A percentile compares a stretch with the other conserved stretches of the same genome.
phyloP scores from a whole-genome alignment of 1,140 invertebrate genomes.

The Drosophila rufa region DNA sequence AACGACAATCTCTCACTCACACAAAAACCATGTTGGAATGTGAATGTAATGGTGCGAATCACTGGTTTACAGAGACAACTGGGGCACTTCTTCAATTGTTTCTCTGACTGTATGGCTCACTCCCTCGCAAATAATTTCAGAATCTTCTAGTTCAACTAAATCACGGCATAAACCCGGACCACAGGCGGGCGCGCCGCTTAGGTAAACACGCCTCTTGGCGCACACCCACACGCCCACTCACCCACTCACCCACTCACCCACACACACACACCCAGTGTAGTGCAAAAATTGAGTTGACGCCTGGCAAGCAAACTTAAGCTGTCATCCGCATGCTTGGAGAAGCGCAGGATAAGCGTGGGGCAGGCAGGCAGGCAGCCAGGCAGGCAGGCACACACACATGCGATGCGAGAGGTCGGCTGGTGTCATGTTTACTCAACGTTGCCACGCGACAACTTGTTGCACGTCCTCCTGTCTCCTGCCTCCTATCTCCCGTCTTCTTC shows the following conservation, averaged over 20 bases:
- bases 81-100: neutral
- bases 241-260: neutral
- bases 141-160: conserved; percentile 30
- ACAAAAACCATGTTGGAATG: too few species aligned
- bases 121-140: conserved; percentile 3
- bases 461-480: conserved; percentile 39
- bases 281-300: conserved; percentile 75
- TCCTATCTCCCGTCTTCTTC: neutral
- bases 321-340: conserved; percentile 60
- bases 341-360: conserved; percentile 14
- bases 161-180: conserved; percentile 36
- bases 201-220: conserved; percentile 57
- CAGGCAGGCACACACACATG: conserved; percentile 12
- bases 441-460: conserved; percentile 79
- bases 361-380: neutral
- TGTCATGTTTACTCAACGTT: conserved; percentile 69
- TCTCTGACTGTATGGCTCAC: conserved; percentile 2
- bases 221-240: conserved; percentile 14
- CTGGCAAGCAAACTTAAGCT: conserved; percentile 76
- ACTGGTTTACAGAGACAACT: too few species aligned
- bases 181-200: conserved; percentile 21
- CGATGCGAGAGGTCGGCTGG: conserved; percentile 15
- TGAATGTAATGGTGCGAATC: too few species aligned
- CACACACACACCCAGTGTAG: neutral
- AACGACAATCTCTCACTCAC: too few species aligned